These are phyloP conservation scores for Salvelinus namaycush DNA, from an alignment of 2,113 vertebrate species.

Conservation along the genomic window DNA sequence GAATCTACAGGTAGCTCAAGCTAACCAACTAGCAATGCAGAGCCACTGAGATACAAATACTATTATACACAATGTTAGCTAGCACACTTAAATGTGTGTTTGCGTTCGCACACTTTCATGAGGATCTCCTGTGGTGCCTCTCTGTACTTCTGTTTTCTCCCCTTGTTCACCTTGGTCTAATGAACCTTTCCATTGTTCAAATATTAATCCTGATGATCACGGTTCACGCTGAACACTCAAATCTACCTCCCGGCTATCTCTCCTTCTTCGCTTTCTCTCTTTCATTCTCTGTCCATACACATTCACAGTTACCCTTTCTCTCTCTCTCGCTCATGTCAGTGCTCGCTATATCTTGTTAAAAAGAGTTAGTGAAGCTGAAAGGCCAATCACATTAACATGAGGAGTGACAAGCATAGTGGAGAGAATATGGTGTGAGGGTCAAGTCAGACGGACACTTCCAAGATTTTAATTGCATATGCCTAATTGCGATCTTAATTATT, in stretches of 20 bases:
- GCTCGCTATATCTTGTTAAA: constrained; percentile 70
- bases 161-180: constrained; percentile 34
- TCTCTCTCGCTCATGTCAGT: no score
- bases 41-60: no score
- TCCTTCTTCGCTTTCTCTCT: neutral
- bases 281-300: no score
- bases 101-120: constrained; percentile 51
- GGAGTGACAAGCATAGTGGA: constrained; percentile 52
- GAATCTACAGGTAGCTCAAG: no score
- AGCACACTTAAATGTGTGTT: no score
- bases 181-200: constrained; percentile 53
- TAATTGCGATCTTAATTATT: constrained; percentile 64
- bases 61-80: no score
- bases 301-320: no score
- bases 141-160: constrained; percentile 14
- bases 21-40: no score
- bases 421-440: constrained; percentile 48
- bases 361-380: constrained; percentile 76
- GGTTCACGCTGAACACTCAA: constrained; percentile 51
- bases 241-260: constrained; percentile 46
- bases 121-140: constrained; percentile 42
- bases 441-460: constrained; percentile 52
- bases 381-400: constrained; percentile 71
- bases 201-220: constrained; percentile 53
- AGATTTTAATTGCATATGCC: constrained; percentile 48